phyloP scores from a whole-genome alignment of 2,113 vertebrate genomes.

The Rynchops niger region DNA sequence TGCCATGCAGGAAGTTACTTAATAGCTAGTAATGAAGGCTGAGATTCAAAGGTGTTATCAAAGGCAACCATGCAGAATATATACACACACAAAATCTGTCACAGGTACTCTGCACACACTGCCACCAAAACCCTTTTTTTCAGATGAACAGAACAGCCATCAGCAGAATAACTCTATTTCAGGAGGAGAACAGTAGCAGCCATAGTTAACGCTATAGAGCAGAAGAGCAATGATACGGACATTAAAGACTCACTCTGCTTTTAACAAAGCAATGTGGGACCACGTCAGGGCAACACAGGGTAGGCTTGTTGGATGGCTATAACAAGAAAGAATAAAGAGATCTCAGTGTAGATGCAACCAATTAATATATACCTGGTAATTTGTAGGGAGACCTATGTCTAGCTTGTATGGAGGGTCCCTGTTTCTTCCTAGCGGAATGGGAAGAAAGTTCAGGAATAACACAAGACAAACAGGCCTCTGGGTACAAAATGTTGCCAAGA shows the following conservation, averaged over 20 bases:
- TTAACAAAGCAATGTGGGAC: not conserved
- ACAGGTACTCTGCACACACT: not conserved
- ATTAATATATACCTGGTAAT: accelerated
- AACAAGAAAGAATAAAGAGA: not conserved
- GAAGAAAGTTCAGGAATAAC: not conserved
- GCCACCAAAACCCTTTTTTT: not conserved
- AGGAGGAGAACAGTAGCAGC: not conserved
- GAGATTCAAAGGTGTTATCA: conserved; percentile 1
- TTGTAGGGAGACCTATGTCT: not conserved
- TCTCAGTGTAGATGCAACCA: not conserved
- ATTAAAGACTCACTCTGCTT: not conserved
- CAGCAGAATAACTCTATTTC: not conserved
- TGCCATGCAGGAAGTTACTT: conserved; percentile 13
- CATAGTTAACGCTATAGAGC: not conserved
- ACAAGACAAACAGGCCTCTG: not conserved
- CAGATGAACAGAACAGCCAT: not conserved
- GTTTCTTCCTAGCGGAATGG: not conserved
- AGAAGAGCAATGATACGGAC: not conserved
- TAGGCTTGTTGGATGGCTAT: not conserved
- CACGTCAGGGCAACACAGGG: not conserved
- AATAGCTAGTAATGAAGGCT: conserved; percentile 2
- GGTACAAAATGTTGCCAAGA: not conserved
- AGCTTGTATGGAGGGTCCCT: not conserved
- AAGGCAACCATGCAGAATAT: not conserved
- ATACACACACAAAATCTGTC: not conserved